phyloP scores from a whole-genome alignment of 2,113 vertebrate species.

The Gallinago undulata region DNA sequence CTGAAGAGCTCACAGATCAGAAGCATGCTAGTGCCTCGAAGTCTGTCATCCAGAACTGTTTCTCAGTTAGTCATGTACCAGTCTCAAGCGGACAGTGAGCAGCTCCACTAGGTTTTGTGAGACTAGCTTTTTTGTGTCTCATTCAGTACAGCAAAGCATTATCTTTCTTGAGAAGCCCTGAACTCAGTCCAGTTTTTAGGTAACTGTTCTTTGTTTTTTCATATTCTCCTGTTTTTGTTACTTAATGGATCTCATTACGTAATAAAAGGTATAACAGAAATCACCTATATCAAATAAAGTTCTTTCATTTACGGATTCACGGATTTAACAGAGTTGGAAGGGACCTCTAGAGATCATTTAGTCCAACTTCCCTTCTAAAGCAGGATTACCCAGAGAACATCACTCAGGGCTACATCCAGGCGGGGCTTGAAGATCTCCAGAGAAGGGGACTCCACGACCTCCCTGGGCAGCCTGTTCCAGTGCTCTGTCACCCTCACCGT shows the following conservation, averaged over 20 bases:
- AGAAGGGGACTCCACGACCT: no score
- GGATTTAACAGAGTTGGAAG: no score
- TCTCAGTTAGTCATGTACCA: neutral
- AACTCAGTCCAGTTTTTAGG: neutral
- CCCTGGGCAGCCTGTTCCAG: no score
- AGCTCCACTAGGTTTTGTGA: neutral
- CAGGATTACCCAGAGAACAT: no score
- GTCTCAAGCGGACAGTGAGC: neutral
- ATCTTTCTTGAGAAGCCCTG: neutral
- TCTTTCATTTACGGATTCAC: neutral
- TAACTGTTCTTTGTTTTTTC: neutral
- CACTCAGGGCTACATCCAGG: no score
- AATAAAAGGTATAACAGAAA: neutral
- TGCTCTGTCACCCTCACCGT: no score
- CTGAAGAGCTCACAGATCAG: neutral
- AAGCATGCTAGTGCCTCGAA: neutral
- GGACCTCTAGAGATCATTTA: no score
- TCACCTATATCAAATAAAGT: neutral
- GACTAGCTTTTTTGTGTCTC: neutral
- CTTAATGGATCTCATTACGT: neutral
- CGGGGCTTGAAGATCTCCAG: no score
- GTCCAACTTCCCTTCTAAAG: no score
- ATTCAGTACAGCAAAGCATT: neutral
- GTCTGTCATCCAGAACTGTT: neutral
- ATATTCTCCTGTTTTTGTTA: neutral